A percentile compares a stretch with the other conserved stretches of the same genome.
Evolutionary conservation across 2,888 invertebrate species (phyloP).

Genomic region (Drosophila demipolita): DNA sequence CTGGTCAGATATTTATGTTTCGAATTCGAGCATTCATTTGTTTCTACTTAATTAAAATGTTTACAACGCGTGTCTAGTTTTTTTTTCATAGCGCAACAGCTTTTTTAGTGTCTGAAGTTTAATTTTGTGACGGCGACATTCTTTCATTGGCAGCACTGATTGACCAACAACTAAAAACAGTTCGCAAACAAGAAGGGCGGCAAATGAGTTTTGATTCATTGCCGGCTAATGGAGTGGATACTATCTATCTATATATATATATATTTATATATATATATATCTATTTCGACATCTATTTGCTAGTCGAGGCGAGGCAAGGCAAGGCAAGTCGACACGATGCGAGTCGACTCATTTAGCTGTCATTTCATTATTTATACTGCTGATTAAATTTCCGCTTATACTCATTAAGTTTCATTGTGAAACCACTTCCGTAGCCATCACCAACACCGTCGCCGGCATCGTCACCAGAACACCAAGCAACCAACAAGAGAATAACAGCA

Average conservation of each 20-base stretch:
- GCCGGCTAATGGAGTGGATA: slow-evolving; percentile 5
- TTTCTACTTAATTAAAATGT: neutral
- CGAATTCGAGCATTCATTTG: neutral
- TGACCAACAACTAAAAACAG: slow-evolving; percentile 42
- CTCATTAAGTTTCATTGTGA: slow-evolving; percentile 79
- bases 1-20: neutral
- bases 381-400: slow-evolving; percentile 81
- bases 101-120: neutral
- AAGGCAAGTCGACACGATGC: neutral
- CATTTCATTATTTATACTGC: slow-evolving; percentile 81
- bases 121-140: slow-evolving; percentile 16
- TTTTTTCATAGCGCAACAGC: neutral
- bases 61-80: neutral
- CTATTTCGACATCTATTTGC: slow-evolving; percentile 28
- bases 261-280: neutral
- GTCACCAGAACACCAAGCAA: slow-evolving; percentile 1
- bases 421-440: slow-evolving; percentile 72
- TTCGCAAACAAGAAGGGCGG: slow-evolving; percentile 51
- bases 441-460: slow-evolving; percentile 13
- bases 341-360: slow-evolving; percentile 58
- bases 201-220: slow-evolving; percentile 74
- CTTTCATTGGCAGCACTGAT: slow-evolving; percentile 27
- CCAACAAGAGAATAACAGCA: neutral
- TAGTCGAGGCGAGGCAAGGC: slow-evolving; percentile 40
- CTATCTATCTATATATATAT: neutral